phyloP scores from a whole-genome alignment of 2,113 vertebrate species.

The Platycercus adscitus region DNA sequence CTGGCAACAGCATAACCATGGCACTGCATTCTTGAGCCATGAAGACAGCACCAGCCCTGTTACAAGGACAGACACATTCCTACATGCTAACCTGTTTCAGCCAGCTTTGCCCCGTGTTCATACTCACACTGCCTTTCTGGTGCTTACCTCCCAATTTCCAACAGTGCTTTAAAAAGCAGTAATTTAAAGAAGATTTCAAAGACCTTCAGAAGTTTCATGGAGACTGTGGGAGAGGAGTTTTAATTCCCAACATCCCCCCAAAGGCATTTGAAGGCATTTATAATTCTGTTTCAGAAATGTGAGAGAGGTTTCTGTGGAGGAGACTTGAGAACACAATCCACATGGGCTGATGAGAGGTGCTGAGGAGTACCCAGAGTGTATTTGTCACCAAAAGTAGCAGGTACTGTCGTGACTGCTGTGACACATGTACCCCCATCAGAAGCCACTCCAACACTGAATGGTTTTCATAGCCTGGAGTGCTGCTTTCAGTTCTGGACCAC shows the following conservation, averaged over 20 bases:
- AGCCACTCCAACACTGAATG: not conserved
- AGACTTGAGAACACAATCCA: not conserved
- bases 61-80: not conserved
- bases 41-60: not conserved
- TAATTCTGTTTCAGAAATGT: not conserved
- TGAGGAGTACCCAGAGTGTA: not conserved
- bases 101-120: not conserved
- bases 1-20: not conserved
- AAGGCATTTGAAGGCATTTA: not conserved
- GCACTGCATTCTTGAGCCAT: not conserved
- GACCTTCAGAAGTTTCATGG: not conserved
- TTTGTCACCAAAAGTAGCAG: not conserved
- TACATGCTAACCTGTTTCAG: not conserved
- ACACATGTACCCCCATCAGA: not conserved
- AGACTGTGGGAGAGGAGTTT: slow-evolving; percentile 7
- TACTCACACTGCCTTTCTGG: not conserved
- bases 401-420: not conserved
- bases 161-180: not conserved
- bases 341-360: not conserved
- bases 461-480: not conserved
- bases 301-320: not conserved
- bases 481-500: not conserved
- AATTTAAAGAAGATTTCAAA: slow-evolving; percentile 24
- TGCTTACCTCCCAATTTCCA: not conserved
- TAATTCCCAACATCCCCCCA: not conserved